Evolutionary conservation across 2,797 vertebrate genomes (phyloP), one percentile per base, ranked within the genome.

Genomic region (Parauchenoglanis punctatus): DNA sequence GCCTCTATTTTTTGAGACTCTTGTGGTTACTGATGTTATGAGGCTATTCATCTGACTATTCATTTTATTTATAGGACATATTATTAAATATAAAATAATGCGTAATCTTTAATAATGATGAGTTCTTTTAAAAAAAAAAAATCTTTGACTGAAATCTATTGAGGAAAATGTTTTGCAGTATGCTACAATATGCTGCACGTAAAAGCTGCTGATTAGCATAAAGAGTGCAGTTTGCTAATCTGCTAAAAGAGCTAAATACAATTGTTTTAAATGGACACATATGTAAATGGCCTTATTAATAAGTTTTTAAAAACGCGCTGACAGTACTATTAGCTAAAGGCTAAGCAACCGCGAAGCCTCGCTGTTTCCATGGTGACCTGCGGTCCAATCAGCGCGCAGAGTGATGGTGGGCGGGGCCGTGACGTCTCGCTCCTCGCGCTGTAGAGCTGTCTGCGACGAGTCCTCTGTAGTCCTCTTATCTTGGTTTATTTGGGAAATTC

Each of bases 321-420:
- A 40, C 25, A 2, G 56, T 56, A 58, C 56, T 56, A 0, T 23
- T 6, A 10, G 1, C 2, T 3, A 52, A 52, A 76, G 0, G 25
- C 4, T 52, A 7, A 76, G 15, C 1, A 59, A 40, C 4, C 5
- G 81, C 44, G 25, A 28, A 82, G 13, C 31, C 63, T 58, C 4
- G 0, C 1, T 70, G 67, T 72, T 72, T 56, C 83, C 31, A 58
- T 40, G 67, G 65, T 44, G 61, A 73, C 28, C 10, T 4, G 44
- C 59, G 25, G 84, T 25, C 84, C 84, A 85, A 85, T 85, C 73
- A 52, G 20, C 46, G 59, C 44, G 18, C 84, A 25, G 44, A 0
- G 40, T 77, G 25, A 13, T 1, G 3, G 59, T 77, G 73, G 84
- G 84, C 73, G 59, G 18, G 59, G n/a, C n/a, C n/a, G n/a, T 49